Evolutionary conservation across 2,888 invertebrate species (phyloP), one percentile per base, ranked within the genome.

Genomic region (Timema podura): DNA sequence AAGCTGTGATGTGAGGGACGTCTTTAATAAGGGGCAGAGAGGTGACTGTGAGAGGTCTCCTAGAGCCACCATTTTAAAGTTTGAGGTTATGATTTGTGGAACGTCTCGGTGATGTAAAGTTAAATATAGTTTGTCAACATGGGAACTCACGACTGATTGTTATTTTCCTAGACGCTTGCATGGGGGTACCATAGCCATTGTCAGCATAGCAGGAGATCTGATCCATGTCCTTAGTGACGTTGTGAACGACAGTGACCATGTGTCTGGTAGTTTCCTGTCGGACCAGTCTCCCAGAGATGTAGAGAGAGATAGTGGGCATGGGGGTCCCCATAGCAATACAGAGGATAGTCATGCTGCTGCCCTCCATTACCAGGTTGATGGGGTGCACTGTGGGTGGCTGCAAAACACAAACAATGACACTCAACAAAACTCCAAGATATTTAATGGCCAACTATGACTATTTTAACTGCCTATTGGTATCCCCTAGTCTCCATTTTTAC

Each of bases 141-240:
- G n/a, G n/a, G n/a, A 70, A 85, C 92, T 88, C 81, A 93, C 93
- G 91, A 77, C 91, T 92, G 68, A 94, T 92, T 71, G 88, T 89
- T 71, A 94, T 90, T 79, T 89, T 89, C 74, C 90, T 85, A 0
- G 91, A 90, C 0, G 93, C 90, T 80, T 93, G 92, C 90, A 92
- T 92, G 2, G 93, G 93, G 0, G 91, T 91, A 0, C 93, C 93
- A 77, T 91, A 92, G 2, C 93, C 93, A 78, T 94, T 94, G 82
- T 93, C 93, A 0, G 92, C 93, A 81, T 92, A 93, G 80, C 94
- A 94, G 0, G 92, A 91, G 73, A 94, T 90, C 79, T 91, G 89
- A 78, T 91, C 89, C 92, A 93, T 93, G 79, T 92, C 92, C 2
- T 90, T 85, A 0, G 92, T 91, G 11, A 94, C 90, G 79, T 93